These are phyloP conservation scores for Holacanthella duospinosa DNA, from an alignment of 2,888 invertebrate genomes.

Conservation along the genomic window DNA sequence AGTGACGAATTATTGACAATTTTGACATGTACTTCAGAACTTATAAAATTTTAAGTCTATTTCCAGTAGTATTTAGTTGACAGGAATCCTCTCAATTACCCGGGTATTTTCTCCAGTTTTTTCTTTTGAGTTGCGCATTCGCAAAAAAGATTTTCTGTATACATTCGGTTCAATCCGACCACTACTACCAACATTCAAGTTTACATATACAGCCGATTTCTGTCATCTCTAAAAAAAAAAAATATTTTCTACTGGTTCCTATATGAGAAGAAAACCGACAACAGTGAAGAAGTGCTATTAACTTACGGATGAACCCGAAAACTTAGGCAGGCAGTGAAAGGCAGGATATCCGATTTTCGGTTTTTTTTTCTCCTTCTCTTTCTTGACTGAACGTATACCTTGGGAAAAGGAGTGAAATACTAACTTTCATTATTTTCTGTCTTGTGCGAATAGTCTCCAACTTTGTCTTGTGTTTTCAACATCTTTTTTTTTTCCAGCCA, in stretches of 20 bases:
- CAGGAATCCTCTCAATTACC: neutral
- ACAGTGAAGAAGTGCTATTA: neutral
- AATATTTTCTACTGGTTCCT: no score
- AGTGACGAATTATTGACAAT: neutral
- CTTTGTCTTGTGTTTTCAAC: slow-evolving; percentile 3
- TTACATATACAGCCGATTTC: neutral
- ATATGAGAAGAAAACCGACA: slow-evolving; percentile 4
- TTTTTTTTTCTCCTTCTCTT: neutral
- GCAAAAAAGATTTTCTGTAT: no score
- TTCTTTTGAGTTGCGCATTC: neutral
- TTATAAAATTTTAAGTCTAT: neutral
- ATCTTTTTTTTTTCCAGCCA: slow-evolving; percentile 1
- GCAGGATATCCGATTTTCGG: slow-evolving; percentile 6
- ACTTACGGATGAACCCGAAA: slow-evolving; percentile 3
- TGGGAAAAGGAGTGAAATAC: neutral
- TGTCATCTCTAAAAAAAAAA: neutral
- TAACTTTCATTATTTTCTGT: neutral
- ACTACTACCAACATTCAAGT: neutral
- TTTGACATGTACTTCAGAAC: neutral
- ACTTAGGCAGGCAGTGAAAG: slow-evolving; percentile 1
- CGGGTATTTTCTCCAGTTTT: neutral
- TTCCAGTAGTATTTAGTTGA: neutral
- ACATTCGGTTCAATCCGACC: neutral
- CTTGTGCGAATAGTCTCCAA: slow-evolving; percentile 1
- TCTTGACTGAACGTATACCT: neutral